Percentiles rank a stretch among this genome's conserved stretches.
Conservation (phyloP, 2,113 vertebrate genomes). For the Tachysurus vachellii region DNA sequence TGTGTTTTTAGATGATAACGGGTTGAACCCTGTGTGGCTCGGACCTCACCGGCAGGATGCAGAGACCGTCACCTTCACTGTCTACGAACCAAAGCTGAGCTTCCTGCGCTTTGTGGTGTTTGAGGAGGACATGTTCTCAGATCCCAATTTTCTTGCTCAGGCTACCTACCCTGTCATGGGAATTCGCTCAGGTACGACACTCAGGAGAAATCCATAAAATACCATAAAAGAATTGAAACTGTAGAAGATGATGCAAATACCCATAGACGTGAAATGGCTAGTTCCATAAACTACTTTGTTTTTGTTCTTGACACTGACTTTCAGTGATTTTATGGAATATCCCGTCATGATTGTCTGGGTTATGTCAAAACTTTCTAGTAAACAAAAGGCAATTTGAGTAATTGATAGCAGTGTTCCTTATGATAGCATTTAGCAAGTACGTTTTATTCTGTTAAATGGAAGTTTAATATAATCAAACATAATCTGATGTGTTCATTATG, state of each 20-base stretch:
- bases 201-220: neutral
- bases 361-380: neutral
- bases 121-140: constrained; percentile 98
- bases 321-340: neutral
- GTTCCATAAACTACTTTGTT: neutral
- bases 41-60: constrained; percentile 61
- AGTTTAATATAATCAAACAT: too few relatives aligned
- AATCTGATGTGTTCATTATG: too few relatives aligned
- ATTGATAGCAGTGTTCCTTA: too few relatives aligned
- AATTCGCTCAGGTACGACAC: constrained; percentile 82
- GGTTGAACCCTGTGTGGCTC: constrained; percentile 90
- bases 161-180: constrained; percentile 92
- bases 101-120: constrained; percentile 95
- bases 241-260: neutral
- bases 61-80: constrained; percentile 81
- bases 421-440: too few relatives aligned
- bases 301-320: neutral
- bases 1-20: constrained; percentile 85
- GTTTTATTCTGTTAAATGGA: too few relatives aligned
- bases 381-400: neutral
- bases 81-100: constrained; percentile 86
- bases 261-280: neutral
- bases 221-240: neutral
- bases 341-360: neutral
- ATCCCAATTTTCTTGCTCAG: constrained; percentile 96